These are phyloP conservation scores for Volucella inanis DNA, from an alignment of 2,888 invertebrate genomes.

Conservation along the genomic window DNA sequence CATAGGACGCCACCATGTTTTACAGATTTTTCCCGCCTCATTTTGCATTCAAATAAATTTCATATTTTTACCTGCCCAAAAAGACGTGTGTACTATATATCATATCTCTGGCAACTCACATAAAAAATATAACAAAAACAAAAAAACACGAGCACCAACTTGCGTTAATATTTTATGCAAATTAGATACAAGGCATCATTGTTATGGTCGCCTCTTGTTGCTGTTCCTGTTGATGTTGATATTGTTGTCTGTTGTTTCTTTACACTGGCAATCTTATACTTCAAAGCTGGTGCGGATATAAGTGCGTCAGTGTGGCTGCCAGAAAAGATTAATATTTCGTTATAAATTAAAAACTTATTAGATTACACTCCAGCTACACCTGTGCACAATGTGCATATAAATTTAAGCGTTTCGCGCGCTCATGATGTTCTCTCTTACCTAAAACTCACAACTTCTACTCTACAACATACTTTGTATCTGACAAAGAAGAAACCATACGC, in stretches of 20 bases:
- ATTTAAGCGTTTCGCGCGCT: conserved; percentile 61
- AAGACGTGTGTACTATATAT: conserved; percentile 63
- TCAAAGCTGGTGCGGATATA: conserved; percentile 20
- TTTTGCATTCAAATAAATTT: conserved; percentile 40
- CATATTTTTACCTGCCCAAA: conserved; percentile 41
- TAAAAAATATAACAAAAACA: conserved; percentile 45
- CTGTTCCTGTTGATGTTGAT: conserved; percentile 23
- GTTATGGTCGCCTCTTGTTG: conserved; percentile 68
- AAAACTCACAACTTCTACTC: conserved; percentile 10
- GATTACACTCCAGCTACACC: conserved; percentile 72
- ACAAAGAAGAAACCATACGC: background rate
- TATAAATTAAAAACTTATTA: conserved; percentile 75
- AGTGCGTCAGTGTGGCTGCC: conserved; percentile 57
- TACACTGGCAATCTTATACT: conserved; percentile 21
- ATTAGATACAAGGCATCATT: conserved; percentile 74
- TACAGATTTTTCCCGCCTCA: background rate
- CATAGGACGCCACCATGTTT: conserved; percentile 14
- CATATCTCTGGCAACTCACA: conserved; percentile 61
- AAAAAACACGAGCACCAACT: conserved; percentile 56
- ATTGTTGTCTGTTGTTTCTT: conserved; percentile 8
- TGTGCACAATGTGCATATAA: conserved; percentile 71
- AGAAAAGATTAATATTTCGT: conserved; percentile 73
- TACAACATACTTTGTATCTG: background rate
- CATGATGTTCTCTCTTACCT: conserved; percentile 47
- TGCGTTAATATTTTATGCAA: conserved; percentile 74